Percentiles rank a stretch among this genome's conserved stretches.
Conservation (phyloP, 2,113 vertebrate genomes). For the Hemibates koningsi region DNA sequence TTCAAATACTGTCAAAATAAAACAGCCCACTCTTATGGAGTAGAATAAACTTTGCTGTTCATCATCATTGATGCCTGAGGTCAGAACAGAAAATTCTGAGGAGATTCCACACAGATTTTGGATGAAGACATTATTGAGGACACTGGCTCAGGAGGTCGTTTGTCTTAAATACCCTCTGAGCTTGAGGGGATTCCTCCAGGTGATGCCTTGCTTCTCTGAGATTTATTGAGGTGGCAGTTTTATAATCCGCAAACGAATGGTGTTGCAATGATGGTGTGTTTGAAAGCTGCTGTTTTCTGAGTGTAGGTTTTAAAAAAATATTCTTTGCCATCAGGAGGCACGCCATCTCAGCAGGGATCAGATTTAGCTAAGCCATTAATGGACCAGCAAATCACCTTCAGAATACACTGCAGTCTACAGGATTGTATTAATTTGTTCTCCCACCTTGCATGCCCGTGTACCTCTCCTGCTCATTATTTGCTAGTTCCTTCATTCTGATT, state of each 20-base stretch:
- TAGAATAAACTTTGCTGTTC: not conserved
- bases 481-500: not conserved
- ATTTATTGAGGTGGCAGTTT: not conserved
- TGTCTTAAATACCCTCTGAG: not conserved
- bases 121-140: not conserved
- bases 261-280: not conserved
- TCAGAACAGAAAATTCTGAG: not conserved
- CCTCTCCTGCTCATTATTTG: not conserved
- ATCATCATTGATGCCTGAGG: not conserved
- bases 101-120: not conserved
- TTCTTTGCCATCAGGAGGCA: not conserved
- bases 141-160: not conserved
- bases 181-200: not conserved
- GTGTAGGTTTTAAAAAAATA: not conserved
- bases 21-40: not conserved
- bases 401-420: not conserved
- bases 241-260: not conserved
- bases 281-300: not conserved
- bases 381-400: not conserved
- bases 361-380: constrained; percentile 35
- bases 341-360: not conserved
- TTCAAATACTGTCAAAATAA: not conserved
- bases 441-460: not conserved
- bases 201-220: not conserved
- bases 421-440: not conserved